phyloP scores from a whole-genome alignment of 2,113 vertebrate genomes.

The Callaeas wilsoni region DNA sequence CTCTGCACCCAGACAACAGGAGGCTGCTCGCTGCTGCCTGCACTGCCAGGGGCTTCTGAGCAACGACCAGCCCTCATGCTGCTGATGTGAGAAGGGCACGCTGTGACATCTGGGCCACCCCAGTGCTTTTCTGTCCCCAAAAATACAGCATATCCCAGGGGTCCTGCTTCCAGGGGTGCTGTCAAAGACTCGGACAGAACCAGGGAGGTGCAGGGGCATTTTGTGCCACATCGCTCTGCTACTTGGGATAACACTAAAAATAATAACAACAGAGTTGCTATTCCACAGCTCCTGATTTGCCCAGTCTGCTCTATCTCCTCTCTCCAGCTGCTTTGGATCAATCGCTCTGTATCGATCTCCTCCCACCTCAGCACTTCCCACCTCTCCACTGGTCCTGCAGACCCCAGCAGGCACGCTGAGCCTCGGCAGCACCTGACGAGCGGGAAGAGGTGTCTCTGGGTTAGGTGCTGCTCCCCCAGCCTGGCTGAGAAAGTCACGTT shows the following conservation, averaged over 20 bases:
- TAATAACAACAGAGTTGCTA: background rate
- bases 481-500: background rate
- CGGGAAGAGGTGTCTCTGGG: background rate
- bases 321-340: constrained; percentile 21
- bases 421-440: rapidly evolving
- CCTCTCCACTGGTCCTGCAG: background rate
- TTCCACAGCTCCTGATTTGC: background rate
- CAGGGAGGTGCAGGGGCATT: background rate
- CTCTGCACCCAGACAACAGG: background rate
- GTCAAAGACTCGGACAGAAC: rapidly evolving
- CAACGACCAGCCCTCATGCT: background rate
- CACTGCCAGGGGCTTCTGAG: background rate
- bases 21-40: background rate
- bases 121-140: background rate
- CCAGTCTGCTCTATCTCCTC: background rate
- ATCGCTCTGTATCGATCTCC: background rate
- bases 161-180: background rate
- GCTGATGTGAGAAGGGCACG: rapidly evolving
- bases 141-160: background rate
- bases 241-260: background rate
- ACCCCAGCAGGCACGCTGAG: background rate
- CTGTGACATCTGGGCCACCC: background rate
- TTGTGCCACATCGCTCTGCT: background rate
- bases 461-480: background rate
- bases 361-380: background rate